Base-by-base conservation (phyloP, 2,888 invertebrate genomes). In the Plutella xylostella region DNA sequence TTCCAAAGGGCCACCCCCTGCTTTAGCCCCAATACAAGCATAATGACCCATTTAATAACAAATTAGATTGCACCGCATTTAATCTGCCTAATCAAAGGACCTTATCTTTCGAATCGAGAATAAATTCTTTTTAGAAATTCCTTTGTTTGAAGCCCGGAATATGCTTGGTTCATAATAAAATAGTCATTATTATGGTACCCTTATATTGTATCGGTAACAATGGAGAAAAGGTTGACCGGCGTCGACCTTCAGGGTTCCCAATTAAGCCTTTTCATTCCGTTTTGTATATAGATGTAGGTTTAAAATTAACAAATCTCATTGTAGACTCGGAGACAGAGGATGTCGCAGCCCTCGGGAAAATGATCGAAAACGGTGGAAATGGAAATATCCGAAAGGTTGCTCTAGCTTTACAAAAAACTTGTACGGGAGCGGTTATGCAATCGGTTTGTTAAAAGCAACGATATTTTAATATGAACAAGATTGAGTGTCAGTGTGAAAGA, bases 1-100 rank as follows among this genome's bases (percentile, higher is more conserved):
- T 73, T 68, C 66, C 67, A 53, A 71, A 68, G 61, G n/a, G 54
- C 63, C 63, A 69, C 76, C 74, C 74, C 63, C 55, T 51, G 49
- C 49, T 56, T 54, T 61, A 56, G 58, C 57, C 65, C 61, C 59
- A 68, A 69, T 67, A 70, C 65, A 65, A 64, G 61, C 63, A 72
- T 76, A 76, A 80, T 72, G 69, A 67, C 66, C 74, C 69, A 80
- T 79, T 80, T 79, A 78, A 69, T 78, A 78, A 73, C 75, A 78
- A 83, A 82, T 79, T 82, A 78, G 77, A 71, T 69, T 65, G 60
- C 61, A 52, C 65, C 58, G 65, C 58, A 62, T 71, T 47, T 70
- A 68, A 67, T 71, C 58, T 63, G 61, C 64, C 52, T 51, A 58
- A 56, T 56, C 55, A 53, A 58, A 63, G 57, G 54, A 39, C 50